Evolutionary conservation across 1,140 invertebrate species (phyloP), one percentile per base, ranked within the genome.

Genomic region (Sycobia sp.): DNA sequence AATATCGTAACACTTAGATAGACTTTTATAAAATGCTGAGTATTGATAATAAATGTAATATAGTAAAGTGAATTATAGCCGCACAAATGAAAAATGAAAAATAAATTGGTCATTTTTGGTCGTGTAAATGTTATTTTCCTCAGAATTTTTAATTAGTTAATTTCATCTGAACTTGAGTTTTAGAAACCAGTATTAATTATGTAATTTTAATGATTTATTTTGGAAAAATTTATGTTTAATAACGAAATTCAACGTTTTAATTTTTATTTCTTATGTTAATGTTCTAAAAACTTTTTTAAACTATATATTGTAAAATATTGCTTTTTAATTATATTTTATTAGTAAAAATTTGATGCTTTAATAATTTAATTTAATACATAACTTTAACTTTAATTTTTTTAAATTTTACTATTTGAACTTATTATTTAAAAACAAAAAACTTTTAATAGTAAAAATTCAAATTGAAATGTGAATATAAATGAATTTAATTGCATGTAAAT

Each of bases 21-120:
- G n/a, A n/a, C n/a, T 11, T 41, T 8, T 41, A 3, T 22, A 43
- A 43, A 22, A 1, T 43, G 20, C 20, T 16, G 11, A 41, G 11
- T 16, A 10, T 20, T 43, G 16, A 43, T 2, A 43, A 43, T 22
- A 43, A 10, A 20, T 43, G 22, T 3, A 43, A 10, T 43, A 43
- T 8, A 43, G 22, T 41, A 2, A 20, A 43, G 9, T 43, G 1
- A 4, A 20, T 43, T 43, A 20, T 43, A 8, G 9, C n/a, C n/a
- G 2, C 2, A 22, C 8, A 14, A 47, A 47, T 14, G 10, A 54
- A 25, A 39, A 54, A 54, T 54, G 2, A 41, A 9, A 54, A 7
- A 20, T 13, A 47, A 41, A 22, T 54, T 54, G 18, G 32, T 51
- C 32, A n/a, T n/a, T n/a, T n/a, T n/a, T n/a, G n/a, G n/a, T n/a